phyloP scores from a whole-genome alignment of 2,797 vertebrate genomes.

The Capromys pilorides region DNA sequence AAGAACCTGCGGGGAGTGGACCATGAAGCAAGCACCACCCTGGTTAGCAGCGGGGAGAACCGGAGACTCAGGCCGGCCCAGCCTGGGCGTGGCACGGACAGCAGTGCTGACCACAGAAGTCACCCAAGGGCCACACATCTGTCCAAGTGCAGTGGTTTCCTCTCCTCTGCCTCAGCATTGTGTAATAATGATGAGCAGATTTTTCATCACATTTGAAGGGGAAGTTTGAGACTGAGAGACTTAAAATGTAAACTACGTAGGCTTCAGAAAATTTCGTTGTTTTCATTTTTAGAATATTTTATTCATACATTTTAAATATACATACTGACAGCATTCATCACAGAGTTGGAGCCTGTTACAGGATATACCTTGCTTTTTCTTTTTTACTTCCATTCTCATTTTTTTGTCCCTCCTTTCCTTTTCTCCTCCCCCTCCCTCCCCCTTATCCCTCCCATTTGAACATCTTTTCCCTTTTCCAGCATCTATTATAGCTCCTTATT shows the following conservation, averaged over 20 bases:
- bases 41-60: neutral
- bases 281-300: neutral
- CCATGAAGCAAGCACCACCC: neutral
- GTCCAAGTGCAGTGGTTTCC: neutral
- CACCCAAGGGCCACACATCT: neutral
- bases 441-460: neutral
- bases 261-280: neutral
- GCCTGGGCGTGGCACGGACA: neutral
- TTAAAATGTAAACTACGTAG: neutral
- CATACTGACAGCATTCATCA: neutral
- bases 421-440: neutral
- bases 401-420: neutral
- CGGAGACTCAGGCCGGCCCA: neutral
- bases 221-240: neutral
- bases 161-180: neutral
- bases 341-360: neutral
- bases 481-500: neutral
- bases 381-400: neutral
- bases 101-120: neutral
- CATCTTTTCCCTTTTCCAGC: neutral
- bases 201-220: conserved; percentile 20
- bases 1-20: neutral
- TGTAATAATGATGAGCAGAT: neutral
- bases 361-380: neutral
- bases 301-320: neutral